phyloP scores from a whole-genome alignment of 2,113 vertebrate genomes.

The Dryoscopus gambensis region DNA sequence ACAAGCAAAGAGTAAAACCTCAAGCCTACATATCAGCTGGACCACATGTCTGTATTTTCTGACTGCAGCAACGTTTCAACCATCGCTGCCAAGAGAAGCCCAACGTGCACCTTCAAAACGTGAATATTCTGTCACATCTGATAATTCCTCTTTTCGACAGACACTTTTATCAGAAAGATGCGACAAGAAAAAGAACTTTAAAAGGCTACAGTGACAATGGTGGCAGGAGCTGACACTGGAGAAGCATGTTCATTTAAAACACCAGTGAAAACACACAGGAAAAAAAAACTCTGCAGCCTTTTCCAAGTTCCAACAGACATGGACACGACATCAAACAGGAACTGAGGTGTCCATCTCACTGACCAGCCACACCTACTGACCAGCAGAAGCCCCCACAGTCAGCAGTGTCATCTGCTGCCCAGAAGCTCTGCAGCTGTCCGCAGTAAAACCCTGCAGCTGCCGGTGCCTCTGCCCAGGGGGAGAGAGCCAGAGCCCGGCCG shows the following conservation, averaged over 20 bases:
- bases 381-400: background rate
- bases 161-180: background rate
- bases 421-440: background rate
- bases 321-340: background rate
- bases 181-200: background rate
- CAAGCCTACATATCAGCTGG: background rate
- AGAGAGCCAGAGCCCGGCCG: background rate
- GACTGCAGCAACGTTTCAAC: background rate
- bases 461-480: background rate
- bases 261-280: background rate
- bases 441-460: background rate
- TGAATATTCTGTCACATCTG: background rate
- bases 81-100: background rate
- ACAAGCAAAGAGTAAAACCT: background rate
- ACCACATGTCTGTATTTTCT: background rate
- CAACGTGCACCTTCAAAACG: background rate
- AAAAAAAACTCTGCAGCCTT: background rate
- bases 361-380: background rate
- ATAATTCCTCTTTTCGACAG: background rate
- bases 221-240: background rate
- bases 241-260: background rate
- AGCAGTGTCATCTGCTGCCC: background rate
- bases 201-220: background rate
- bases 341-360: background rate
- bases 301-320: background rate